Evolutionary conservation across 2,113 vertebrate genomes (phyloP).

Genomic region (Cavia aperea): DNA sequence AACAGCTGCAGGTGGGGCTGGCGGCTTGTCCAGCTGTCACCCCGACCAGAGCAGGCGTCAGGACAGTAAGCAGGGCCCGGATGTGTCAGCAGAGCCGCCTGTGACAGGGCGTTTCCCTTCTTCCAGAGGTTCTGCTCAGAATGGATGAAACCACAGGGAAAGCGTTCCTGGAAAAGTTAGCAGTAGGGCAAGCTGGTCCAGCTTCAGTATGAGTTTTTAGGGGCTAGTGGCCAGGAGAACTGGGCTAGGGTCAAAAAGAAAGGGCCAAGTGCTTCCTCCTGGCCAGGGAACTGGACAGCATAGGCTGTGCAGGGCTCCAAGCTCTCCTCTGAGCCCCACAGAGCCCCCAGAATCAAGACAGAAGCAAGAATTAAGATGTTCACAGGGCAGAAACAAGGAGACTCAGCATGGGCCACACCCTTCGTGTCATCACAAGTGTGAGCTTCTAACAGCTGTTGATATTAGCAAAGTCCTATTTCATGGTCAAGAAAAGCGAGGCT

Average conservation of each 20-base stretch:
- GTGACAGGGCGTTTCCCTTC: not conserved
- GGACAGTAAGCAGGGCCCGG: not conserved
- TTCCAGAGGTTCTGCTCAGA: not conserved
- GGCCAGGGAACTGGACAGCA: not conserved
- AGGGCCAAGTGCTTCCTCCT: not conserved
- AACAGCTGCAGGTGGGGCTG: no score
- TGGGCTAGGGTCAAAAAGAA: not conserved
- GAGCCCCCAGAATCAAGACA: not conserved
- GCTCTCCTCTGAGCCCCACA: not conserved
- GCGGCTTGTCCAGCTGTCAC: not conserved
- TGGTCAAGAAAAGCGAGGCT: not conserved
- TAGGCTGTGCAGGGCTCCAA: accelerated
- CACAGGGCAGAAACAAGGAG: not conserved
- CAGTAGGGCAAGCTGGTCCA: not conserved
- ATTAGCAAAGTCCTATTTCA: not conserved
- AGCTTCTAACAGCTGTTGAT: not conserved
- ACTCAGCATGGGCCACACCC: not conserved
- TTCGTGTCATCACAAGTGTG: not conserved
- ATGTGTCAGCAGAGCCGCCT: not conserved
- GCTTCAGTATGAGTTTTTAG: not conserved
- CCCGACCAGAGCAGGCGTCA: not conserved
- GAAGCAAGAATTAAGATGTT: not conserved
- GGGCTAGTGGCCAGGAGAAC: not conserved
- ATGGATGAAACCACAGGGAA: not conserved
- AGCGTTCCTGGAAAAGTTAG: conserved; percentile 22